Evolutionary conservation across 2,113 vertebrate species (phyloP).

Genomic region (Menura novaehollandiae): DNA sequence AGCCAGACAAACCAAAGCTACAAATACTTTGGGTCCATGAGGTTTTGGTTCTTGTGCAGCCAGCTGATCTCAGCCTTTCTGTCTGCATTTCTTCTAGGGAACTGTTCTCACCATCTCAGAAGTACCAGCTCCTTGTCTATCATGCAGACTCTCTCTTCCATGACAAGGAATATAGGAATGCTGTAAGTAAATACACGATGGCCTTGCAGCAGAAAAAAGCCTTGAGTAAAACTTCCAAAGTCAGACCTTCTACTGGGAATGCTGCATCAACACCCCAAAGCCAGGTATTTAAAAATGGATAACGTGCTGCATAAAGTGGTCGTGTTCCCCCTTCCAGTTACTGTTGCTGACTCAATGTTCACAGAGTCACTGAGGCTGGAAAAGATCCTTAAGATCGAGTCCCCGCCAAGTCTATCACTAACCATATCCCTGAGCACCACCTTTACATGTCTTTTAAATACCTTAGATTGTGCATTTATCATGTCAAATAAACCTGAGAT

Average conservation of each 20-base stretch:
- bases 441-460: not conserved
- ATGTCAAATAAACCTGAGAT: not conserved
- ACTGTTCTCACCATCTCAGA: slow-evolving; percentile 92
- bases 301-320: not conserved
- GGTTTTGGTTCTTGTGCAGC: not conserved
- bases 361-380: not conserved
- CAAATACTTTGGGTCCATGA: not conserved
- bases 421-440: not conserved
- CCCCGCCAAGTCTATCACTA: not conserved
- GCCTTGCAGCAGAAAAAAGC: slow-evolving; percentile 98
- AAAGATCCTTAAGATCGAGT: not conserved
- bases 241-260: slow-evolving; percentile 90
- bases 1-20: not conserved
- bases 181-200: slow-evolving; percentile 97
- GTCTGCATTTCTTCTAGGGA: slow-evolving; percentile 75
- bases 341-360: not conserved
- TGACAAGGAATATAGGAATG: slow-evolving; percentile 96
- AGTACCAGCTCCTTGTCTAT: slow-evolving; percentile 96
- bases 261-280: slow-evolving; percentile 86
- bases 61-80: not conserved
- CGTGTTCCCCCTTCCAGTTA: fast-evolving
- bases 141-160: slow-evolving; percentile 97
- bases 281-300: slow-evolving; percentile 75
- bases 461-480: not conserved
- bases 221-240: slow-evolving; percentile 96